Percentiles rank a stretch among this genome's conserved stretches.
phyloP scores from a whole-genome alignment of 2,797 vertebrate genomes.

The Xerus rutilus region DNA sequence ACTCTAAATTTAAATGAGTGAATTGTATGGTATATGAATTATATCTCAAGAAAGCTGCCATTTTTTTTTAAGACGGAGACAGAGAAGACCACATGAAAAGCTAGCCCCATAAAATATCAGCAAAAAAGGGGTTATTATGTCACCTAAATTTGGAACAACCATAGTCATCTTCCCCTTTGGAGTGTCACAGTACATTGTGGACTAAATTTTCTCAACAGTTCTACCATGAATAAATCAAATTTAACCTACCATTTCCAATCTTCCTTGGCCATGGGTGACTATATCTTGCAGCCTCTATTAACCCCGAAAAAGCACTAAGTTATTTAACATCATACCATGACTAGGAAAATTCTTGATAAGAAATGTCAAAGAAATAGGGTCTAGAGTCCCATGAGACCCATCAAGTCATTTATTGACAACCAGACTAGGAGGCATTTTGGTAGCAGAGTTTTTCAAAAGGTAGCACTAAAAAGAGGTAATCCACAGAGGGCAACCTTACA shows the following conservation, averaged over 20 bases:
- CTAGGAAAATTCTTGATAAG: not conserved
- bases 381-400: too few relatives aligned
- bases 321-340: accelerated
- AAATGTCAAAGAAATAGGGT: too few relatives aligned
- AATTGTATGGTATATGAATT: not conserved
- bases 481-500: accelerated
- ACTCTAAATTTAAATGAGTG: not conserved
- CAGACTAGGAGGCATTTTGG: not conserved
- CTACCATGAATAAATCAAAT: not conserved
- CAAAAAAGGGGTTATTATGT: not conserved
- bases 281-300: accelerated
- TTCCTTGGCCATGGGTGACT: not conserved
- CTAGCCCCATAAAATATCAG: not conserved
- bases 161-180: not conserved
- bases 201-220: not conserved
- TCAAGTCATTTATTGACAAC: too few relatives aligned
- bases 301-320: not conserved
- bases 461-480: not conserved
- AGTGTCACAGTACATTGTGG: not conserved
- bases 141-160: not conserved
- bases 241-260: not conserved
- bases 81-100: not conserved
- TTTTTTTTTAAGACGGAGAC: not conserved
- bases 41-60: not conserved
- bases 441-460: not conserved